Evolutionary conservation across 2,888 invertebrate genomes (phyloP).

Genomic region (Hetaerina titia): DNA sequence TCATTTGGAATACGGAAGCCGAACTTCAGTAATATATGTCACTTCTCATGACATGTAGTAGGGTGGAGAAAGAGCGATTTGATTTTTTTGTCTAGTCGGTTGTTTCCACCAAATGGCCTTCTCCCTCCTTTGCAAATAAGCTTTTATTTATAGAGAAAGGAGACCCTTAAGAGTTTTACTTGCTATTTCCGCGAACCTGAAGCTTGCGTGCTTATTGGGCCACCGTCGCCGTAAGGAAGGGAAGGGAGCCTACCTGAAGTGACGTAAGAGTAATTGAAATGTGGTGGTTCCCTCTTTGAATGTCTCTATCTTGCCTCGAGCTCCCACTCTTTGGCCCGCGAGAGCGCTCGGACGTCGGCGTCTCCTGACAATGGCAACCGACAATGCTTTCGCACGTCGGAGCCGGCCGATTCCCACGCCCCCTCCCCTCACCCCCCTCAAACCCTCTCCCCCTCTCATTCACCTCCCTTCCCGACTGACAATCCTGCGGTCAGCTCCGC

Average conservation of each 20-base stretch:
- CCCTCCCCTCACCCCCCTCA: neutral
- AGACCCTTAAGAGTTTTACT: neutral
- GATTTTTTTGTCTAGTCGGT: neutral
- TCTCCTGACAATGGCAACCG: slow-evolving; percentile 29
- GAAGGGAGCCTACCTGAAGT: no score
- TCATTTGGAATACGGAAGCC: neutral
- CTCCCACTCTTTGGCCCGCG: neutral
- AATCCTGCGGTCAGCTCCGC: slow-evolving; percentile 65
- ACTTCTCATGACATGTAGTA: neutral
- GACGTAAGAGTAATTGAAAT: no score
- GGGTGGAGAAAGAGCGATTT: neutral
- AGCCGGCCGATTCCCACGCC: neutral
- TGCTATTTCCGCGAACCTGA: no score
- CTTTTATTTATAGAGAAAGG: neutral
- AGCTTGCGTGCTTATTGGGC: no score
- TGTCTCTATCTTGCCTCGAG: neutral
- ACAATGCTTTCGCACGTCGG: neutral
- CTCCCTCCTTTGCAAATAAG: neutral
- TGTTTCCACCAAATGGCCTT: neutral
- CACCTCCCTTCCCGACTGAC: neutral
- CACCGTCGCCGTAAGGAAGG: no score
- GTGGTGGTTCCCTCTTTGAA: neutral
- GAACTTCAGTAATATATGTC: neutral
- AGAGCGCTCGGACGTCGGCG: neutral
- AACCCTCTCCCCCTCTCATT: neutral